Conservation (phyloP, 2,113 vertebrate genomes). For the Maylandia zebra region DNA sequence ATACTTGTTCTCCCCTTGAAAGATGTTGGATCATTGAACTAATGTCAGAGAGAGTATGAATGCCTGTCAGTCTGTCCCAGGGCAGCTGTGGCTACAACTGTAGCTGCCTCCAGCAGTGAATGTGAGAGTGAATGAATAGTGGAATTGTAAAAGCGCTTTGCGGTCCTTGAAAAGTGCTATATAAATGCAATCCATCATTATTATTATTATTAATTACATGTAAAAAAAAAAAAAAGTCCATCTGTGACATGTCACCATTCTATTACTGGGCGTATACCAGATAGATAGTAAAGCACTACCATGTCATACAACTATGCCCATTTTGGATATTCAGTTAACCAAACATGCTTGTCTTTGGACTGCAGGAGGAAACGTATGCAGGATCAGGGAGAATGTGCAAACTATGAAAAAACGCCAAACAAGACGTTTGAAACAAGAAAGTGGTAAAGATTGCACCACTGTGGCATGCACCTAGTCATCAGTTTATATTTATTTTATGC, state of each 20-base stretch:
- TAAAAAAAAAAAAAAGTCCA: not conserved
- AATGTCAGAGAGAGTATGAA: not conserved
- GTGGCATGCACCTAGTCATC: not conserved
- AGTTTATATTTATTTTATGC: too few relatives aligned
- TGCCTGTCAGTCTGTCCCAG: too few relatives aligned
- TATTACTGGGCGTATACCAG: not conserved
- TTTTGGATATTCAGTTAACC: not conserved
- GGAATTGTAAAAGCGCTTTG: too few relatives aligned
- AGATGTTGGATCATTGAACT: not conserved
- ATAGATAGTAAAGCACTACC: not conserved
- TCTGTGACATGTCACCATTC: not conserved
- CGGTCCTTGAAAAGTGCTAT: too few relatives aligned
- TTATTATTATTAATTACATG: not conserved
- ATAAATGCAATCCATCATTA: too few relatives aligned
- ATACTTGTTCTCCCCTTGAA: not conserved
- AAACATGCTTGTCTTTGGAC: not conserved
- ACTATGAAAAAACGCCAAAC: not conserved
- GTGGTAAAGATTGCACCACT: not conserved
- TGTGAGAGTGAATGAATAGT: too few relatives aligned
- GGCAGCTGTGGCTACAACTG: too few relatives aligned
- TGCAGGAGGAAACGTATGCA: accelerated
- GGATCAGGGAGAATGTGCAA: not conserved
- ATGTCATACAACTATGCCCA: not conserved
- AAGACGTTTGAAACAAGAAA: not conserved
- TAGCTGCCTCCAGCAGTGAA: too few relatives aligned